Evolutionary conservation across 2,797 vertebrate species (phyloP).

Genomic region (Pyrocephalus nanus): DNA sequence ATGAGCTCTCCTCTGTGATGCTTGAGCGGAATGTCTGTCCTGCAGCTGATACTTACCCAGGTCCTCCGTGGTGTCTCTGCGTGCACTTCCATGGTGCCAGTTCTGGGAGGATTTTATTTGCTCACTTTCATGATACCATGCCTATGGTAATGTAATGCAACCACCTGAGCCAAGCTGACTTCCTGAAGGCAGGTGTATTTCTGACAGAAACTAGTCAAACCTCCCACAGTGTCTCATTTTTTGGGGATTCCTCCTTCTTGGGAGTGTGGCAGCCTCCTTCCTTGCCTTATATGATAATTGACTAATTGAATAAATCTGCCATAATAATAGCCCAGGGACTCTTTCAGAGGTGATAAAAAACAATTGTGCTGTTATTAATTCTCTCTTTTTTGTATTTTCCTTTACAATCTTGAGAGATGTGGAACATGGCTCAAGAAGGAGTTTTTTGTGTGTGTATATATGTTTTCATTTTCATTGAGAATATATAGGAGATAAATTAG

Average conservation of each 20-base stretch:
- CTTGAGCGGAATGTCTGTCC: not conserved
- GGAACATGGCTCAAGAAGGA: not conserved
- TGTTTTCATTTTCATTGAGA: not conserved
- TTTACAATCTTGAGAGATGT: not conserved
- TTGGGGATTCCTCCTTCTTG: not conserved
- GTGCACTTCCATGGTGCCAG: rapidly evolving
- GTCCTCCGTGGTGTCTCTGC: not conserved
- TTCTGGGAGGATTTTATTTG: not conserved
- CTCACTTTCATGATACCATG: not conserved
- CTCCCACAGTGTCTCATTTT: not conserved
- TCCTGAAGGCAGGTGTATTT: not conserved
- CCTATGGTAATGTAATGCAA: not conserved
- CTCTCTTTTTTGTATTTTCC: not conserved
- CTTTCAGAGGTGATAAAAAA: not conserved
- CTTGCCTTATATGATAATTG: not conserved
- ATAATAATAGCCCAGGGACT: not conserved
- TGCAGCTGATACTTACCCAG: not conserved
- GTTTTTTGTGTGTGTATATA: not conserved
- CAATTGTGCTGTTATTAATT: not conserved
- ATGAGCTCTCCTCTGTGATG: not conserved
- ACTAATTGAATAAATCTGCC: not conserved
- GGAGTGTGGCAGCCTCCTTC: not conserved
- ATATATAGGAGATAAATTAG: not conserved
- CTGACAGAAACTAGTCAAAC: not conserved
- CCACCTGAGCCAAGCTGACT: not conserved